Evolutionary conservation across 2,113 vertebrate genomes (phyloP).

Genomic region (Euleptes europaea): DNA sequence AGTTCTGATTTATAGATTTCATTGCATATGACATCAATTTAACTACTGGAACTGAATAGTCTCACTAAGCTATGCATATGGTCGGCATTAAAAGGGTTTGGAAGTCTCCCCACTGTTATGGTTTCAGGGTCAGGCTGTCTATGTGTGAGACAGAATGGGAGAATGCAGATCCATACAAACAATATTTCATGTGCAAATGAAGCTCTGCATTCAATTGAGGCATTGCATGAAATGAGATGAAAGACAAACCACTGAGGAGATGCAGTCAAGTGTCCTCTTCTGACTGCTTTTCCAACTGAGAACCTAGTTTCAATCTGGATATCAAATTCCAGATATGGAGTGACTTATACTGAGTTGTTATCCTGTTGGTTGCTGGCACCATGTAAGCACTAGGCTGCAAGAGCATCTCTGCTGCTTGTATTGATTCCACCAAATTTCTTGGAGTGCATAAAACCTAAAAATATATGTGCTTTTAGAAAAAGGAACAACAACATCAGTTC

Average conservation of each 20-base stretch:
- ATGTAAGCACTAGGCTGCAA: slow-evolving; percentile 13
- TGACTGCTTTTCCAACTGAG: background rate
- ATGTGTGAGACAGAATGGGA: background rate
- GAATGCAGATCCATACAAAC: background rate
- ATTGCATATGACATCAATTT: background rate
- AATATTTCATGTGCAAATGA: background rate
- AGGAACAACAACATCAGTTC: slow-evolving; percentile 1
- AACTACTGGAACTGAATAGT: background rate
- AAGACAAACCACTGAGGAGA: background rate
- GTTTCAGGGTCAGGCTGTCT: background rate
- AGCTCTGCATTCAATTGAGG: background rate
- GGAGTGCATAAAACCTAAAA: slow-evolving; percentile 25
- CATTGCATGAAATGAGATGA: background rate
- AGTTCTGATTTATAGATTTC: background rate
- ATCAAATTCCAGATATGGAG: slow-evolving; percentile 11
- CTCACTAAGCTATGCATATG: background rate
- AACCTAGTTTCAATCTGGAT: background rate
- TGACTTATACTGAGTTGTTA: background rate
- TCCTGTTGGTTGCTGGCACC: rapidly evolving
- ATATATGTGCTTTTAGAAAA: background rate
- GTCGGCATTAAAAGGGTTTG: background rate
- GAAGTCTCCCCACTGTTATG: background rate
- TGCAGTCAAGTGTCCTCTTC: background rate
- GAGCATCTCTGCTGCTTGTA: background rate
- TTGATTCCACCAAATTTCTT: background rate